A percentile compares a stretch with the other conserved stretches of the same genome.
phyloP scores from a whole-genome alignment of 2,797 vertebrate species.

The Anisognathus igniventris region DNA sequence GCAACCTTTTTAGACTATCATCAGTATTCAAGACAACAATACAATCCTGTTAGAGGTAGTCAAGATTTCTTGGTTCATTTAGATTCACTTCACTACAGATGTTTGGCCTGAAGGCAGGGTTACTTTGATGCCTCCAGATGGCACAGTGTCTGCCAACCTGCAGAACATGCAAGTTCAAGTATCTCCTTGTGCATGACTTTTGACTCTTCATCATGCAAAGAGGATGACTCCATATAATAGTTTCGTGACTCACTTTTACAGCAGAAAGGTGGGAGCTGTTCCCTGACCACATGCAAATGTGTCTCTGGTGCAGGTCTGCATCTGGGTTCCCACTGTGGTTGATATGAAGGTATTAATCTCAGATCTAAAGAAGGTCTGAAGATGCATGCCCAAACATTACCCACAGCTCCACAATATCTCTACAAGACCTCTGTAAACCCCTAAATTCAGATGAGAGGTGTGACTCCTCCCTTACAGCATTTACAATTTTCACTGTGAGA shows the following conservation, averaged over 20 bases:
- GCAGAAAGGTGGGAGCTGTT: background rate
- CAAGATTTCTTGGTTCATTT: conserved; percentile 28
- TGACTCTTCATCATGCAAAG: background rate
- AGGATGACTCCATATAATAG: background rate
- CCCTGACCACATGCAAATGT: rapidly evolving
- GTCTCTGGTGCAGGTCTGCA: background rate
- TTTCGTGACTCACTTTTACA: background rate
- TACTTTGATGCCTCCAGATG: background rate
- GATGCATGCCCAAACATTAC: background rate
- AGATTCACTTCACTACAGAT: background rate
- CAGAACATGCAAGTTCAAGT: background rate
- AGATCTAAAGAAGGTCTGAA: background rate
- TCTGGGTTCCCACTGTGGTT: background rate
- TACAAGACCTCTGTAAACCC: background rate
- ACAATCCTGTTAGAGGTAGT: conserved; percentile 27
- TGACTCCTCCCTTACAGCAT: background rate
- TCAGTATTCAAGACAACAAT: conserved; percentile 18
- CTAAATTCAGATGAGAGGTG: background rate
- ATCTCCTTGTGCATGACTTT: background rate
- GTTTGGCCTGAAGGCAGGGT: background rate
- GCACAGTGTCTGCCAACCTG: background rate
- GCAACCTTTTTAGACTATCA: conserved; percentile 23
- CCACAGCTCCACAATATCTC: background rate
- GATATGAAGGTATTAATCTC: background rate
- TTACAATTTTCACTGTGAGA: background rate